Conservation (phyloP, 2,888 invertebrate genomes). For the Protophormia terraenovae region DNA sequence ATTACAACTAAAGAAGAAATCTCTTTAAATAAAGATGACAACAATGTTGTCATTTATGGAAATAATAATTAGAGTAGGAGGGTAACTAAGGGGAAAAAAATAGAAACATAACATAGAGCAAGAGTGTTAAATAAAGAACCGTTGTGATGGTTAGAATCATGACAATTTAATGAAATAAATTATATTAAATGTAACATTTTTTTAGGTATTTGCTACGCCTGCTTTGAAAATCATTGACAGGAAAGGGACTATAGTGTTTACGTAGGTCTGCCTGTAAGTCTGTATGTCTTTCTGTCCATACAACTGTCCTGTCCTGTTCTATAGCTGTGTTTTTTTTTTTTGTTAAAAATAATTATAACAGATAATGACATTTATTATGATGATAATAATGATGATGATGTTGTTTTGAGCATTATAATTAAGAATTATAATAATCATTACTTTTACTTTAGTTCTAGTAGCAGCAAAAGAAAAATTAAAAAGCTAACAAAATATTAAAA, state of each 20-base stretch:
- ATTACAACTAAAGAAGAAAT: background rate
- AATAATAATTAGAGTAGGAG: background rate
- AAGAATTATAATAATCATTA: constrained; percentile 18
- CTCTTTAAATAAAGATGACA: background rate
- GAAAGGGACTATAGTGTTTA: too few species aligned
- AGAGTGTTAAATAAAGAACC: background rate
- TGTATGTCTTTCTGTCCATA: background rate
- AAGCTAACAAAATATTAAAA: background rate
- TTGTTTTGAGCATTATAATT: background rate
- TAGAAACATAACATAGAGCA: background rate
- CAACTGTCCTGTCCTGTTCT: background rate
- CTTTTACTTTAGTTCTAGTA: background rate
- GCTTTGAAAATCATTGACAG: background rate
- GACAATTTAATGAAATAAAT: constrained; percentile 37
- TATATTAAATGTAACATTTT: constrained; percentile 24
- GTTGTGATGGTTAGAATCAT: constrained; percentile 15
- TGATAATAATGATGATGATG: constrained; percentile 19
- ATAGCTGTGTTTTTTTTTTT: background rate
- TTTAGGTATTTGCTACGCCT: background rate
- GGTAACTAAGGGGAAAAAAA: background rate
- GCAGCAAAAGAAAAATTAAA: background rate
- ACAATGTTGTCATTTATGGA: constrained; percentile 9
- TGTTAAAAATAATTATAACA: background rate
- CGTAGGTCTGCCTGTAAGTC: background rate
- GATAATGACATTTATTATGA: constrained; percentile 3